phyloP scores from a whole-genome alignment of 2,888 invertebrate species.

The Agrenia bidenticulata region DNA sequence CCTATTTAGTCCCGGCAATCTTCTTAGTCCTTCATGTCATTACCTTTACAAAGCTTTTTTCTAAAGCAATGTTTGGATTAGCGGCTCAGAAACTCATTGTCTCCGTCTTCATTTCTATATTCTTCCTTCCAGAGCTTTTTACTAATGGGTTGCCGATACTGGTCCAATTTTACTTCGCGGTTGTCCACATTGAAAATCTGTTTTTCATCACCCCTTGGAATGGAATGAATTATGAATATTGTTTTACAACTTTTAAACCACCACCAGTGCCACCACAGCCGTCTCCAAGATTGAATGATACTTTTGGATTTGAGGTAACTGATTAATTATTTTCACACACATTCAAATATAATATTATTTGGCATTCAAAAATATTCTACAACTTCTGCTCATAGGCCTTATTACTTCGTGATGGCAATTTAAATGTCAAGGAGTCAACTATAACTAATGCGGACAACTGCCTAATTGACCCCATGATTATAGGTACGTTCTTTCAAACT shows the following conservation, averaged over 20 bases:
- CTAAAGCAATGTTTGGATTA: conserved; percentile 37
- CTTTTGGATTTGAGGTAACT: too few relatives aligned
- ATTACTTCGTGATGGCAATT: too few relatives aligned
- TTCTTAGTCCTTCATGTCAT: conserved; percentile 29
- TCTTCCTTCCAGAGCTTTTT: conserved; percentile 48
- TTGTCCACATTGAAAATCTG: conserved; percentile 41
- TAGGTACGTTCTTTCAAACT: too few relatives aligned
- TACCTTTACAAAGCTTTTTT: conserved; percentile 41
- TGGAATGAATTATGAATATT: conserved; percentile 34
- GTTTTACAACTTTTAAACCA: conserved; percentile 10
- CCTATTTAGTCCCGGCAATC: conserved; percentile 17
- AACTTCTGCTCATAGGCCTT: too few relatives aligned
- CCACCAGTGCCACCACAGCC: neutral
- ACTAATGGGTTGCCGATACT: conserved; percentile 31
- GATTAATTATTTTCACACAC: too few relatives aligned
- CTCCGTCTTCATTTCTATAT: conserved; percentile 48
- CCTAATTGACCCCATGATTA: conserved; percentile 37
- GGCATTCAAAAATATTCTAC: too few relatives aligned
- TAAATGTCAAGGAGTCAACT: neutral
- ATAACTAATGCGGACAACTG: conserved; percentile 18
- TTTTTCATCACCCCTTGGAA: conserved; percentile 46
- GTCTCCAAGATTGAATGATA: neutral
- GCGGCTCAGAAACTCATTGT: conserved; percentile 45
- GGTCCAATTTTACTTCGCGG: conserved; percentile 47
- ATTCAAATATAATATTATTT: too few relatives aligned